Evolutionary conservation across 2,113 vertebrate species (phyloP), one percentile per base, ranked within the genome.

Genomic region (Dryoscopus gambensis): DNA sequence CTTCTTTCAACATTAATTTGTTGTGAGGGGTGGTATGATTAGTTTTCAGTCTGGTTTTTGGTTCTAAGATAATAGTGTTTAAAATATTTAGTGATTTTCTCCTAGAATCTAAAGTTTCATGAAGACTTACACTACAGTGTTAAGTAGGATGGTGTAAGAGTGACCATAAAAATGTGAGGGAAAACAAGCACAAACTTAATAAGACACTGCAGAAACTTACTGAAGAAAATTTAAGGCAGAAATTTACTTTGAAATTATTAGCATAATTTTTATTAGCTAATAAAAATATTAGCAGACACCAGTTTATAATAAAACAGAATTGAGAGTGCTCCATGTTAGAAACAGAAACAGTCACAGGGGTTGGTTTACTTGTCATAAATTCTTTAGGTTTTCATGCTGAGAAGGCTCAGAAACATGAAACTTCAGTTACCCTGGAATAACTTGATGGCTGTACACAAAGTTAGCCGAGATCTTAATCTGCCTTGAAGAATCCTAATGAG

Each of bases 251-350:
- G 89, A 57, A 75, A 50, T 84, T n/a, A n/a, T n/a, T n/a, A n/a
- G n/a, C n/a, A n/a, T n/a, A n/a, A n/a, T n/a, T n/a, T n/a, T n/a
- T n/a, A n/a, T n/a, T n/a, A n/a, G n/a, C n/a, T n/a, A n/a, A n/a
- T n/a, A n/a, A n/a, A n/a, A n/a, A n/a, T n/a, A n/a, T n/a, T 47
- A 62, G 3, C 2, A 6, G 9, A 5, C 42, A 27, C 2, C 33
- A 50, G 3, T 81, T 77, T 65, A 28, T 40, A 37, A 46, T 70
- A 11, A 57, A 17, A 47, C 28, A 64, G 53, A 77, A 74, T 42
- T 81, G 68, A 52, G 90, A 60, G 59, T 57, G 23, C 55, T 46
- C 22, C 1, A 0, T 28, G n/a, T 80, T 84, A 74, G 68, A 25
- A 79, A 31, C 69, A 63, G 17, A 22, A 60, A 10, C 24, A 37